Percentiles rank a stretch among this genome's conserved stretches.
Conservation (phyloP, 2,113 vertebrate genomes). For the Sapayoa aenigma region DNA sequence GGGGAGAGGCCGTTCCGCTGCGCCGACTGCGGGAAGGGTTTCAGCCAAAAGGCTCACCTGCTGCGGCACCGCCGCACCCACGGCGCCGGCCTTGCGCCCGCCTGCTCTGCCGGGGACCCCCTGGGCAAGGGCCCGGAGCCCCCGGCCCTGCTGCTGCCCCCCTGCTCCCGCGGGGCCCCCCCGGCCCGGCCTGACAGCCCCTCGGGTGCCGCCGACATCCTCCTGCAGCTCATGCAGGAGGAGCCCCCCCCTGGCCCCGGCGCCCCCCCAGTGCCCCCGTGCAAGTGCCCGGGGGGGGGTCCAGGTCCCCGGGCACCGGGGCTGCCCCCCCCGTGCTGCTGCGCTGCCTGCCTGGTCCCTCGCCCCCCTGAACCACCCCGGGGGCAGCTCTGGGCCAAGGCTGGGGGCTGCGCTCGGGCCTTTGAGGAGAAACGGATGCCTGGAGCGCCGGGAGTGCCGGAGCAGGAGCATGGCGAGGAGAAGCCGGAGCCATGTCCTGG, state of each 20-base stretch:
- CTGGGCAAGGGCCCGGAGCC: conserved; percentile 2
- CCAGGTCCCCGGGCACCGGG: not conserved
- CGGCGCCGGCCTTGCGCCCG: not conserved
- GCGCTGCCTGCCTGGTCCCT: not conserved
- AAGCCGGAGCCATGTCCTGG: not conserved
- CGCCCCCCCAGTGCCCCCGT: not conserved
- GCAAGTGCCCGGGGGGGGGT: not conserved
- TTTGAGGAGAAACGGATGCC: not conserved
- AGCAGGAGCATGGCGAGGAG: not conserved
- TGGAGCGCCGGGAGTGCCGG: not conserved
- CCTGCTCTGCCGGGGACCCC: not conserved
- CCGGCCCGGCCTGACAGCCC: not conserved
- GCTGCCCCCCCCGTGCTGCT: not conserved
- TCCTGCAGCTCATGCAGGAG: conserved; percentile 26
- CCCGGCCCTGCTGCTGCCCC: not conserved
- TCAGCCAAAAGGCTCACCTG: conserved; percentile 59
- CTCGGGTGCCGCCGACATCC: not conserved
- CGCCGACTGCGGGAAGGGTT: conserved; percentile 48
- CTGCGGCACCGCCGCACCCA: conserved; percentile 68
- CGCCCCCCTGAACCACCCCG: not conserved
- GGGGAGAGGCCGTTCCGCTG: conserved; percentile 58
- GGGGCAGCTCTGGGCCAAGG: not conserved
- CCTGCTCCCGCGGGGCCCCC: not conserved
- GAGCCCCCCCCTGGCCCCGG: not conserved
- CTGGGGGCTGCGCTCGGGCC: not conserved